Conservation (phyloP, 2,888 invertebrate species). For the Agriopis leucophaearia region DNA sequence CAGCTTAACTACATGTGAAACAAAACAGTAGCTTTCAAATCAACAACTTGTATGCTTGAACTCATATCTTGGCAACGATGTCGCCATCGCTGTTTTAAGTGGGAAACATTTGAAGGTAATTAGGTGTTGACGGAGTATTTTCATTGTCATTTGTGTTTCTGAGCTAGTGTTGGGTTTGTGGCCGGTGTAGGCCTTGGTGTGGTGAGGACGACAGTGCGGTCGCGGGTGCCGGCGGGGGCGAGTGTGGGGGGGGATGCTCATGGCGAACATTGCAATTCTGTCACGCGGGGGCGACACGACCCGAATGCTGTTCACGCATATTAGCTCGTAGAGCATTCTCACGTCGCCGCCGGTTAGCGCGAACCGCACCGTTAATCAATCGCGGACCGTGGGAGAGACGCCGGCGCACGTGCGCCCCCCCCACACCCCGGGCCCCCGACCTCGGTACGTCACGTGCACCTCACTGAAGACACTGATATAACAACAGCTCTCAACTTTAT, state of each 20-base stretch:
- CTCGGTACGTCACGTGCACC: neutral
- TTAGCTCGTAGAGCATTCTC: conserved; percentile 64
- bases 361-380: conserved; percentile 74
- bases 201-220: neutral
- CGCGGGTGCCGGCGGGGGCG: neutral
- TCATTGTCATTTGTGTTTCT: no score
- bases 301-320: conserved; percentile 61
- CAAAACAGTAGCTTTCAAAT: no score
- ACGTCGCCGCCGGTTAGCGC: conserved; percentile 63
- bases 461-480: conserved; percentile 2
- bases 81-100: neutral
- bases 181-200: neutral
- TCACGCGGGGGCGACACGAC: conserved; percentile 66
- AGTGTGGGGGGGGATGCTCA: neutral
- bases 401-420: conserved; percentile 55
- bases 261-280: conserved; percentile 56
- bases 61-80: conserved; percentile 16
- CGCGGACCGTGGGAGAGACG: conserved; percentile 69
- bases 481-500: conserved; percentile 8
- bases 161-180: neutral
- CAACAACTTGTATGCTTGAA: conserved; percentile 8
- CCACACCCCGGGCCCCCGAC: neutral
- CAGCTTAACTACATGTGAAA: no score
- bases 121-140: neutral
- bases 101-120: neutral